phyloP scores from a whole-genome alignment of 1,140 invertebrate species.

The Arion vulgaris region DNA sequence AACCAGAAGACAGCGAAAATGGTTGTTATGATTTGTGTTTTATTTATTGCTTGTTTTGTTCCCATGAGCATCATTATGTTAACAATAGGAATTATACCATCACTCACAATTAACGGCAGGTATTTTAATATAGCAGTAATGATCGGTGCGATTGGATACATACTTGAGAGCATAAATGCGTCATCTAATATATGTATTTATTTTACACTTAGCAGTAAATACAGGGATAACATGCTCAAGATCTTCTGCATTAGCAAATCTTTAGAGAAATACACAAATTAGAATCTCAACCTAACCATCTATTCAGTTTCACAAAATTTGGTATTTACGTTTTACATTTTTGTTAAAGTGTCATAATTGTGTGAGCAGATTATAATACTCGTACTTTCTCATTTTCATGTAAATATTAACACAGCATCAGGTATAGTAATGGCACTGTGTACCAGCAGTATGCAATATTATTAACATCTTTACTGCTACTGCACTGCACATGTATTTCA shows the following conservation, averaged over 20 bases:
- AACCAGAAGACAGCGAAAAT: slow-evolving; percentile 21
- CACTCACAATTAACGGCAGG: background rate
- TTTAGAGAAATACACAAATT: no score
- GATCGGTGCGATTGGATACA: background rate
- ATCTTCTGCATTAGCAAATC: background rate
- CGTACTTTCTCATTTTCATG: no score
- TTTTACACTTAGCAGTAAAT: slow-evolving; percentile 1
- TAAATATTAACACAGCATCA: no score
- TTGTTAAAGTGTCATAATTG: no score
- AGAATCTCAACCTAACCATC: no score
- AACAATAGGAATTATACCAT: background rate
- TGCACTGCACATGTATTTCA: no score
- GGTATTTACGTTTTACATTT: no score
- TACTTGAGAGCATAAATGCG: background rate
- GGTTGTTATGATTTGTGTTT: slow-evolving; percentile 15
- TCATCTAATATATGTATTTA: slow-evolving; percentile 18
- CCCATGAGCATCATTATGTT: background rate
- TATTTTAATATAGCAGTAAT: slow-evolving; percentile 3
- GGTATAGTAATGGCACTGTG: no score
- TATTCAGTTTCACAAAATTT: no score
- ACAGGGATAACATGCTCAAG: background rate
- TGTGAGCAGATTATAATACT: no score
- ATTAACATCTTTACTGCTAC: no score
- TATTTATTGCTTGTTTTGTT: slow-evolving; percentile 3
- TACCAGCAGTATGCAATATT: no score